Percentiles rank a stretch among this genome's conserved stretches.
phyloP scores from a whole-genome alignment of 2,113 vertebrate genomes.

The Peromyscus polionotus region DNA sequence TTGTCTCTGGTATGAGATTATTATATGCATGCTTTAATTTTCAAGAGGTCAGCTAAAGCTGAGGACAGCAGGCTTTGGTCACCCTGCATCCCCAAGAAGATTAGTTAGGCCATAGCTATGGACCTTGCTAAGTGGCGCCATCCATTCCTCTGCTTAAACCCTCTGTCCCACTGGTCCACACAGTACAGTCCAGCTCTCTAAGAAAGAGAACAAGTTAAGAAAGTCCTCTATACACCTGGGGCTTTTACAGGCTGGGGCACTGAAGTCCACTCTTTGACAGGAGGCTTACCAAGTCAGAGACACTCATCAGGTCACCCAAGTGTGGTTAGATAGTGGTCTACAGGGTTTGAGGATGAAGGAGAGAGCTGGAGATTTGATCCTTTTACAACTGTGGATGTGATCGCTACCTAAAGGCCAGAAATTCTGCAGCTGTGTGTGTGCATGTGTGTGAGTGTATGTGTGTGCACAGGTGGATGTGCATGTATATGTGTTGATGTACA shows the following conservation, averaged over 20 bases:
- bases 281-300: not conserved
- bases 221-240: not conserved
- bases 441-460: not conserved
- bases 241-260: too few relatives aligned
- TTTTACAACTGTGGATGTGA: not conserved
- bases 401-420: not conserved
- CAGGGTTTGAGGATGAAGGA: not conserved
- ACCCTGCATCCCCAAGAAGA: not conserved
- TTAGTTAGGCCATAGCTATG: not conserved
- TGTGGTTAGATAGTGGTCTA: not conserved
- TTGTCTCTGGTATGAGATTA: not conserved
- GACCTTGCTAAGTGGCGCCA: not conserved
- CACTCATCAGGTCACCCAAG: too few relatives aligned
- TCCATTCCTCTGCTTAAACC: not conserved
- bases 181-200: not conserved
- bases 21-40: not conserved
- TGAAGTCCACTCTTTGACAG: not conserved
- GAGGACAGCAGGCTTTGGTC: not conserved
- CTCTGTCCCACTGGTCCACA: not conserved
- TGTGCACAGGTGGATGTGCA: not conserved
- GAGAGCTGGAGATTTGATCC: not conserved
- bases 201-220: not conserved
- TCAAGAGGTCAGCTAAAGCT: not conserved
- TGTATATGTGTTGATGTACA: not conserved
- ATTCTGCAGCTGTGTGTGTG: not conserved